Evolutionary conservation across 2,113 vertebrate species (phyloP).

Genomic region (Notothenia coriiceps): DNA sequence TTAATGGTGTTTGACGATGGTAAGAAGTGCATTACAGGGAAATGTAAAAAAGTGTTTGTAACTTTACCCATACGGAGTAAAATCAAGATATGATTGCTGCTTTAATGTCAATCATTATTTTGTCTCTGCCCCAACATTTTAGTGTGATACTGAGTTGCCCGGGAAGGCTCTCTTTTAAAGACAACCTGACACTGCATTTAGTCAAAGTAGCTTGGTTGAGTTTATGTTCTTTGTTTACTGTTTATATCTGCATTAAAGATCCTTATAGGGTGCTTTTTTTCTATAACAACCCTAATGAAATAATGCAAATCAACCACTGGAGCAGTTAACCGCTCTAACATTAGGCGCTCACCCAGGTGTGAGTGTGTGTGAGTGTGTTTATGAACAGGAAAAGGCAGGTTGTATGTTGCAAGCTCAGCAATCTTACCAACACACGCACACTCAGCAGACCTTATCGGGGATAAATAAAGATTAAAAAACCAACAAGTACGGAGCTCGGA

Average conservation of each 20-base stretch:
- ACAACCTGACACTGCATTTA: neutral
- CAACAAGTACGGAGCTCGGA: neutral
- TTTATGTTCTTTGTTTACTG: neutral
- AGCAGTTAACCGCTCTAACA: constrained; percentile 2
- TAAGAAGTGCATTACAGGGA: neutral
- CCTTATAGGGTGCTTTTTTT: neutral
- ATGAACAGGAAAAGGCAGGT: neutral
- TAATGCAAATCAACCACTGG: too few relatives aligned
- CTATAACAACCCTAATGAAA: too few relatives aligned
- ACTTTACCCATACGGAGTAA: neutral
- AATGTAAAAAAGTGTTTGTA: neutral
- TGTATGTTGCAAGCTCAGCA: constrained; percentile 39
- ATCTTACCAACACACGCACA: constrained; percentile 4
- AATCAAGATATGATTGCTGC: neutral
- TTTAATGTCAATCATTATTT: neutral
- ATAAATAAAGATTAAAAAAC: constrained; percentile 40
- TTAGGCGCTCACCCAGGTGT: constrained; percentile 4
- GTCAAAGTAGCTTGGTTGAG: neutral
- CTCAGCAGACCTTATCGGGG: constrained; percentile 37
- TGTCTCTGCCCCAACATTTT: neutral
- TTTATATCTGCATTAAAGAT: neutral
- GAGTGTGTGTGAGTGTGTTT: constrained; percentile 3
- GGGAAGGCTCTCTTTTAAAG: neutral
- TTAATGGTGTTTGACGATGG: too few relatives aligned
- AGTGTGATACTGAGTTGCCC: neutral